Conservation (phyloP, 2,888 invertebrate species). For the Taenaris catops region DNA sequence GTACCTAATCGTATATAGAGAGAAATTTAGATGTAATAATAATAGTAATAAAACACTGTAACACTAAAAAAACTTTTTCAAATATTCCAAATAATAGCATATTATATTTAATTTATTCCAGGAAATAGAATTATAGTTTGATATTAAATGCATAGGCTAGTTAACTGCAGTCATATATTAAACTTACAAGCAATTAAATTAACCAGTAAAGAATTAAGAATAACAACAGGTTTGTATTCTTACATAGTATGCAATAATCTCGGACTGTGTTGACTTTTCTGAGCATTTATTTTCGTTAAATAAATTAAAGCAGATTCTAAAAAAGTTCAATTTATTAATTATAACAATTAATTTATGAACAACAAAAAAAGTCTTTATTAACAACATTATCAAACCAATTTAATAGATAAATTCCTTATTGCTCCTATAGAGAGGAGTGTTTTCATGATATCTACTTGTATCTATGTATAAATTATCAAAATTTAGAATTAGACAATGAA, state of each 20-base stretch:
- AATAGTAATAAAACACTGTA: slow-evolving; percentile 3
- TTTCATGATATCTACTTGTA: slow-evolving; percentile 50
- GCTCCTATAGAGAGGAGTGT: slow-evolving; percentile 18
- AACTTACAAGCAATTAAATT: too few relatives aligned
- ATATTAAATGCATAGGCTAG: too few relatives aligned
- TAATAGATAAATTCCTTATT: slow-evolving; percentile 16
- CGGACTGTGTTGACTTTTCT: too few relatives aligned
- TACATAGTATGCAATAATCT: too few relatives aligned
- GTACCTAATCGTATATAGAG: slow-evolving; percentile 13
- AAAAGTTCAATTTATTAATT: too few relatives aligned
- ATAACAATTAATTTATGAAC: too few relatives aligned
- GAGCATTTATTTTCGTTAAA: too few relatives aligned
- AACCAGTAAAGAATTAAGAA: too few relatives aligned
- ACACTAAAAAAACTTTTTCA: background rate
- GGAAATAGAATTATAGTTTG: background rate
- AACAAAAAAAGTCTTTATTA: too few relatives aligned
- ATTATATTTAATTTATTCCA: slow-evolving; percentile 1
- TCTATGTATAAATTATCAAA: slow-evolving; percentile 65
- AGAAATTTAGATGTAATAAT: slow-evolving; percentile 11
- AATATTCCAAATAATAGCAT: slow-evolving; percentile 1
- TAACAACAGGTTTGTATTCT: too few relatives aligned
- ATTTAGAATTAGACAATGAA: slow-evolving; percentile 73
- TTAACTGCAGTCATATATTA: too few relatives aligned
- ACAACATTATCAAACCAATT: slow-evolving; percentile 12
- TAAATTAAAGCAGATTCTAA: too few relatives aligned